phyloP scores from a whole-genome alignment of 1,140 invertebrate genomes.

The Dendroctonus valens region DNA sequence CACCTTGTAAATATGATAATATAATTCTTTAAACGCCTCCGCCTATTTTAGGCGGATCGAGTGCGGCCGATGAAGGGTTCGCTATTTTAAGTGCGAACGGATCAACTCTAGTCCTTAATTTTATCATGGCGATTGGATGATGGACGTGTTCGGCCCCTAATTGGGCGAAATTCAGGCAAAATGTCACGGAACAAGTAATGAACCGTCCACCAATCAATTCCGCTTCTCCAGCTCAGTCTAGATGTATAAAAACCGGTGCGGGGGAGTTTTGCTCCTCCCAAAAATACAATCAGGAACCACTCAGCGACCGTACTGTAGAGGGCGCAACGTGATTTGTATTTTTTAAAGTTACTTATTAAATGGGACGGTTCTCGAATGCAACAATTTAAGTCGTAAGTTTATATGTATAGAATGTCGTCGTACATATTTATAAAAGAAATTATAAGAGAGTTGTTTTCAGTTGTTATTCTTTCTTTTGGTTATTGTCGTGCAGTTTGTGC shows the following conservation, averaged over 20 bases:
- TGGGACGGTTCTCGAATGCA: conserved; percentile 43
- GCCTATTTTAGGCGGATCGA: not conserved
- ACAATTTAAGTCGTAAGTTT: conserved; percentile 47
- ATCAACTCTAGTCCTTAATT: conserved; percentile 1
- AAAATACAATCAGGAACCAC: too few species aligned
- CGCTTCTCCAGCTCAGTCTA: too few species aligned
- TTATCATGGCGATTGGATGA: conserved; percentile 1
- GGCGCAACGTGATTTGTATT: conserved; percentile 47
- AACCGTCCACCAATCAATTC: too few species aligned
- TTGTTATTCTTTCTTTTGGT: conserved; percentile 39
- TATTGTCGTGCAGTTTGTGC: conserved; percentile 29
- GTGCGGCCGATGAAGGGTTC: conserved; percentile 9
- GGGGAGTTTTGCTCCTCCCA: too few species aligned
- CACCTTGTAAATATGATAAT: conserved; percentile 36
- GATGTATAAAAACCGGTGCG: too few species aligned
- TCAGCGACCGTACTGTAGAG: too few species aligned
- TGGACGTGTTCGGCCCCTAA: too few species aligned
- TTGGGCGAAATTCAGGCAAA: too few species aligned
- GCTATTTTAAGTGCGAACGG: conserved; percentile 1
- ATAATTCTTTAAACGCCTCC: conserved; percentile 10
- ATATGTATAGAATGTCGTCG: conserved; percentile 47
- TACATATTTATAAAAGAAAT: conserved; percentile 42
- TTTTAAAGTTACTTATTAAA: conserved; percentile 40
- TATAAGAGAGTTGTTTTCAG: conserved; percentile 43
- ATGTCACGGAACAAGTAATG: too few species aligned